These are phyloP conservation scores for Orthonevra nobilis DNA, from an alignment of 2,888 invertebrate genomes.

Conservation along the genomic window DNA sequence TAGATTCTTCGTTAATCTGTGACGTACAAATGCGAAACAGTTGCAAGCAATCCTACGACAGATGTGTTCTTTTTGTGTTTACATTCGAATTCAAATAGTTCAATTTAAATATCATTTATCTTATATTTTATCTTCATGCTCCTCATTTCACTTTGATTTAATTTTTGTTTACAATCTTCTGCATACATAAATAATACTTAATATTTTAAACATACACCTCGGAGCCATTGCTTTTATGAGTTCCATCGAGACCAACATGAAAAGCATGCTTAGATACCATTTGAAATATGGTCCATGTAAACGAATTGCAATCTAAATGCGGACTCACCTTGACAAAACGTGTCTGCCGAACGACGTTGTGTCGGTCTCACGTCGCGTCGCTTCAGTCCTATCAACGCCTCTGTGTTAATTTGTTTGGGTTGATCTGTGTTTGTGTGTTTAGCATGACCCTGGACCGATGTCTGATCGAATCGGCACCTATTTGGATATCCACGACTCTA, in stretches of 20 bases:
- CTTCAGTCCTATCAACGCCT: slow-evolving; percentile 14
- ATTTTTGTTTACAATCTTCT: slow-evolving; percentile 9
- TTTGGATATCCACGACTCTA: slow-evolving; percentile 10
- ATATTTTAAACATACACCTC: background rate
- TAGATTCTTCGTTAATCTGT: too few relatives aligned
- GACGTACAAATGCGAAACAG: too few relatives aligned
- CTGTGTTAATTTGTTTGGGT: background rate
- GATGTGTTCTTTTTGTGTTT: too few relatives aligned
- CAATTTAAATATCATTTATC: too few relatives aligned
- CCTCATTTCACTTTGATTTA: background rate
- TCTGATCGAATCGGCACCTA: slow-evolving; percentile 1
- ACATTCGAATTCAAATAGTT: too few relatives aligned
- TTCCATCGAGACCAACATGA: background rate
- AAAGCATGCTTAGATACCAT: background rate
- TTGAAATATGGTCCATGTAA: background rate
- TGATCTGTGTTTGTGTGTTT: background rate
- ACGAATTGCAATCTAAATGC: slow-evolving; percentile 7
- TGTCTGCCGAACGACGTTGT: background rate
- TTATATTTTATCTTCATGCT: too few relatives aligned
- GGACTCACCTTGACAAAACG: slow-evolving; percentile 11
- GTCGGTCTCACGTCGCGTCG: background rate
- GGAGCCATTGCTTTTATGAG: slow-evolving; percentile 11
- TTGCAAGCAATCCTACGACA: too few relatives aligned
- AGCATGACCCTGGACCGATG: slow-evolving; percentile 22
- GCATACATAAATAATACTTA: slow-evolving; percentile 7